Evolutionary conservation across 1,140 invertebrate species (phyloP).

Genomic region (Platyura marginata): DNA sequence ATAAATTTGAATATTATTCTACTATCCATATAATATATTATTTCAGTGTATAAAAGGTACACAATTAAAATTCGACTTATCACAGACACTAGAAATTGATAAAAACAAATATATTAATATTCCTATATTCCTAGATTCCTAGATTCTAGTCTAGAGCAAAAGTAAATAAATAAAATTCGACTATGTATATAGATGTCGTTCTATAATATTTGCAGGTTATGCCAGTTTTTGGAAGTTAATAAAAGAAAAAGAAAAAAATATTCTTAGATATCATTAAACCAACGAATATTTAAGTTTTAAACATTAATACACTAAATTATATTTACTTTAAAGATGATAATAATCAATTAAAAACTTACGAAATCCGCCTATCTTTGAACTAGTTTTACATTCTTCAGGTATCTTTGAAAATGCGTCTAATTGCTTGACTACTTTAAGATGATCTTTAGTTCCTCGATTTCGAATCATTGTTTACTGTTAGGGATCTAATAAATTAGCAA

Average conservation of each 20-base stretch:
- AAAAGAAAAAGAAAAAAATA: background rate
- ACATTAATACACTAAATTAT: too few species aligned
- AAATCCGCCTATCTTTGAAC: slow-evolving; percentile 62
- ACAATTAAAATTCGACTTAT: slow-evolving; percentile 59
- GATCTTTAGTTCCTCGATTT: slow-evolving; percentile 38
- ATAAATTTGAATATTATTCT: slow-evolving; percentile 73
- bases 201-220: background rate
- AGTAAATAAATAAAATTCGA: background rate
- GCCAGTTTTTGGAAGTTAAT: too few species aligned
- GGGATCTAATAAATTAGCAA: too few species aligned
- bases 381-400: slow-evolving; percentile 64
- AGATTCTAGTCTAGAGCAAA: background rate
- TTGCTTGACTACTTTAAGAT: slow-evolving; percentile 58
- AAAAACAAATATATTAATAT: background rate
- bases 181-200: background rate
- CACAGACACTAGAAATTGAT: slow-evolving; percentile 48
- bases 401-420: slow-evolving; percentile 83
- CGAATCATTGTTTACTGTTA: too few species aligned
- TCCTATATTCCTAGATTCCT: background rate
- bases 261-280: background rate
- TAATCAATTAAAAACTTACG: slow-evolving; percentile 30
- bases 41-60: slow-evolving; percentile 65
- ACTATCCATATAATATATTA: slow-evolving; percentile 65
- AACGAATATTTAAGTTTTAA: too few species aligned
- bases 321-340: background rate